Conservation (phyloP, 2,888 invertebrate species). For the Himalopsyche japonica region DNA sequence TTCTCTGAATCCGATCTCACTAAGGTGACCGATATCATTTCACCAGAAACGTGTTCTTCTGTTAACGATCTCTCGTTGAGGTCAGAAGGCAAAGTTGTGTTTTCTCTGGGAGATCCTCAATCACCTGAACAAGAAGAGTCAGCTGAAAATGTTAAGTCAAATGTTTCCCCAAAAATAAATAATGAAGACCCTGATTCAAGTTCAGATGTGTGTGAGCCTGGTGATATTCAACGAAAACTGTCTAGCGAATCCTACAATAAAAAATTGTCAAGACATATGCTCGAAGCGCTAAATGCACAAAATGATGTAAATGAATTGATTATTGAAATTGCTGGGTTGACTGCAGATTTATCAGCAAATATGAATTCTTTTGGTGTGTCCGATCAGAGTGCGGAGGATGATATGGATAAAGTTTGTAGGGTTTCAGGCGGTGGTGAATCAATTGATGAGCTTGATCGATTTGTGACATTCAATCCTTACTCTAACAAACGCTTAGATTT, state of each 20-base stretch:
- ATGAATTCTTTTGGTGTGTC: neutral
- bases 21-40: constrained; percentile 37
- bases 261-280: neutral
- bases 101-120: constrained; percentile 50
- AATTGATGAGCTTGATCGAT: neutral
- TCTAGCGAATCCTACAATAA: neutral
- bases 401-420: neutral
- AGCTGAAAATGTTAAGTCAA: neutral
- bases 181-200: neutral
- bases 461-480: neutral
- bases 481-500: constrained; percentile 6
- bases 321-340: neutral
- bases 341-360: neutral
- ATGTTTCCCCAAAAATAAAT: neutral
- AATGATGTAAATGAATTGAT: neutral
- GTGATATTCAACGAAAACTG: neutral
- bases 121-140: neutral
- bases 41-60: constrained; percentile 30
- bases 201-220: neutral
- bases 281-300: neutral
- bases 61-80: constrained; percentile 25
- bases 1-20: constrained; percentile 55
- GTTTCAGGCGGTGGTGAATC: neutral
- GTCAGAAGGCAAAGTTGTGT: constrained; percentile 48
- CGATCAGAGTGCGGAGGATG: neutral